phyloP scores from a whole-genome alignment of 1,140 invertebrate genomes.

The Drosophila lini region DNA sequence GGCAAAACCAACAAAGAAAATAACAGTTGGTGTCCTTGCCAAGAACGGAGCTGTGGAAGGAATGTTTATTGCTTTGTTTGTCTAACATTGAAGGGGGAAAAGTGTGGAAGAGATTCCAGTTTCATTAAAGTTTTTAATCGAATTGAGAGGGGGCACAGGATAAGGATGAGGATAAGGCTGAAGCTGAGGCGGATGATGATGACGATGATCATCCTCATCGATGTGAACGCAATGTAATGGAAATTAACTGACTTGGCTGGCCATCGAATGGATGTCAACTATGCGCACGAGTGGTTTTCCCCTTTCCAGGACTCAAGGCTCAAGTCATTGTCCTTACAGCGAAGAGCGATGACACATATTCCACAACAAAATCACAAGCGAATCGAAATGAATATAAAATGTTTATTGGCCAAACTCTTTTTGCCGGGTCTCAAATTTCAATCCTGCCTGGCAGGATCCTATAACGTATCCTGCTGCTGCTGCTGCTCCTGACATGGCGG shows the following conservation, averaged over 20 bases:
- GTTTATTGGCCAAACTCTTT: constrained; percentile 21
- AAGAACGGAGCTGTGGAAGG: constrained; percentile 8
- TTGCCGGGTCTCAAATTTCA: constrained; percentile 9
- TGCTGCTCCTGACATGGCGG: constrained; percentile 3
- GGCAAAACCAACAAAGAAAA: constrained; percentile 34
- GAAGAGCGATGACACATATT: background rate
- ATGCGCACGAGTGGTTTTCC: constrained; percentile 9
- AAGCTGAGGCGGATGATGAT: background rate
- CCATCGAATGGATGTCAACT: constrained; percentile 5
- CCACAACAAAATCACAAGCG: constrained; percentile 1
- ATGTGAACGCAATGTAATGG: constrained; percentile 21
- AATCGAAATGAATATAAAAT: constrained; percentile 31
- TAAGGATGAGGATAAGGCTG: background rate
- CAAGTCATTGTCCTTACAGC: background rate
- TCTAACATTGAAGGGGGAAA: constrained; percentile 12
- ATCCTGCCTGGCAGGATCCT: constrained; percentile 3
- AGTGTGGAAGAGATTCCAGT: constrained; percentile 6
- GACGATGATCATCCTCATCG: constrained; percentile 6
- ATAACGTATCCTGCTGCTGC: background rate
- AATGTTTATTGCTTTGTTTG: constrained; percentile 74
- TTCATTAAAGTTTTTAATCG: constrained; percentile 50
- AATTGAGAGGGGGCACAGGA: background rate
- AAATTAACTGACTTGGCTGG: constrained; percentile 28
- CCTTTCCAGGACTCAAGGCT: background rate
- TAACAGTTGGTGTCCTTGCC: constrained; percentile 18